Evolutionary conservation across 2,888 invertebrate species (phyloP), one percentile per base, ranked within the genome.

Genomic region (Eupithecia pulchellata): DNA sequence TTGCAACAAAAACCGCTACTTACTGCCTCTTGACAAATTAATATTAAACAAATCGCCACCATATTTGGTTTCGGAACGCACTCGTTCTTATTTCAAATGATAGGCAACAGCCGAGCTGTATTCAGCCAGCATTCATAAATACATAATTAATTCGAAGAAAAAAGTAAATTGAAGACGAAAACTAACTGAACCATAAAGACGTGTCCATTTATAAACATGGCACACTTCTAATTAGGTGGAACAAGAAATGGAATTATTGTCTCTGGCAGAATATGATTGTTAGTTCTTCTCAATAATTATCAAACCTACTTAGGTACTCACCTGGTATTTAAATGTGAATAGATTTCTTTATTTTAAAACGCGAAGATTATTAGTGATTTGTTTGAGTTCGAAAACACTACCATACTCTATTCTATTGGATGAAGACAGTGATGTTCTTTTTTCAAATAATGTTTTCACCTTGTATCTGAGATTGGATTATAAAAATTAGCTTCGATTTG

Each of bases 171-270:
- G 55, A 64, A 73, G 72, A 72, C 29, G 66, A 68, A 73, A 68
- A 66, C 34, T 60, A 55, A 75, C 66, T 71, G 67, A 76, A 77
- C 75, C 76, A 60, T 73, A 73, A 72, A 77, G 72, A 77, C 74
- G 60, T 69, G 58, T 64, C 76, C 76, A 76, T 76, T 75, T 75
- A 74, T 76, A 75, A 71, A 71, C 77, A 73, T 69, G 71, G 74
- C 76, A 78, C 77, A 75, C 77, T 79, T 78, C 76, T 75, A 76
- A 78, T 77, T 78, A 78, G 68, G 67, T 65, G 58, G 63, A 68
- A 52, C 69, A 58, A 74, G 69, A 75, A 39, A 68, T 47, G 29
- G 30, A 71, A 65, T 68, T 70, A 52, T 60, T 64, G 39, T 20
- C 64, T 36, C 25, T 61, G 20, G 64, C 32, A 13, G 58, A 67